These are phyloP conservation scores for Buathra laborator DNA, from an alignment of 2,888 invertebrate species.

Conservation along the genomic window DNA sequence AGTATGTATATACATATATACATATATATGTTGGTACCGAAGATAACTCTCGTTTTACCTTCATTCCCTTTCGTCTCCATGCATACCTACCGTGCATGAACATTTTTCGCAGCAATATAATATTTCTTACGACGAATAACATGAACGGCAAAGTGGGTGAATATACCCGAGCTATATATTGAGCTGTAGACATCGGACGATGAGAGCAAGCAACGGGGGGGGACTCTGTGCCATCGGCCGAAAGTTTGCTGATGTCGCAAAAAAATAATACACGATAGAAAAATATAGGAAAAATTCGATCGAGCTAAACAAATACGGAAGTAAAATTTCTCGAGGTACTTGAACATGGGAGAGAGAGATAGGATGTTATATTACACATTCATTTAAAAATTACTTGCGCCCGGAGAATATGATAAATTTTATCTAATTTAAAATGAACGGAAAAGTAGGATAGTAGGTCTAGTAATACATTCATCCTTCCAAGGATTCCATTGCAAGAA, in stretches of 20 bases:
- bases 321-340: not conserved
- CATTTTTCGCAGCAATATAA: slow-evolving; percentile 41
- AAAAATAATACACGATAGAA: slow-evolving; percentile 5
- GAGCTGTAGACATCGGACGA: not conserved
- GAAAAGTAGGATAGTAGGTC: too few relatives aligned
- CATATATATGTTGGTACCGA: not conserved
- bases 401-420: not conserved
- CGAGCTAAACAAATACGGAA: not conserved
- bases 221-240: not conserved
- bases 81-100: slow-evolving; percentile 39
- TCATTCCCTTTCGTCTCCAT: slow-evolving; percentile 42
- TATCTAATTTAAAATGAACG: not conserved
- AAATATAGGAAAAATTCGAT: not conserved
- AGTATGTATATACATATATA: not conserved
- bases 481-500: too few relatives aligned
- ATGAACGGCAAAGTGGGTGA: slow-evolving; percentile 29
- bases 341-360: not conserved
- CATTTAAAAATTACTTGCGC: not conserved
- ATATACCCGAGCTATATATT: slow-evolving; percentile 12
- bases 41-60: slow-evolving; percentile 43
- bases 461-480: too few relatives aligned
- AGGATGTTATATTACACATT: too few relatives aligned
- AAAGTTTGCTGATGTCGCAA: slow-evolving; percentile 11
- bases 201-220: slow-evolving; percentile 1
- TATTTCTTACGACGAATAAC: slow-evolving; percentile 26